Conservation (phyloP, 2,797 vertebrate genomes). For the Emydoidea blandingii region DNA sequence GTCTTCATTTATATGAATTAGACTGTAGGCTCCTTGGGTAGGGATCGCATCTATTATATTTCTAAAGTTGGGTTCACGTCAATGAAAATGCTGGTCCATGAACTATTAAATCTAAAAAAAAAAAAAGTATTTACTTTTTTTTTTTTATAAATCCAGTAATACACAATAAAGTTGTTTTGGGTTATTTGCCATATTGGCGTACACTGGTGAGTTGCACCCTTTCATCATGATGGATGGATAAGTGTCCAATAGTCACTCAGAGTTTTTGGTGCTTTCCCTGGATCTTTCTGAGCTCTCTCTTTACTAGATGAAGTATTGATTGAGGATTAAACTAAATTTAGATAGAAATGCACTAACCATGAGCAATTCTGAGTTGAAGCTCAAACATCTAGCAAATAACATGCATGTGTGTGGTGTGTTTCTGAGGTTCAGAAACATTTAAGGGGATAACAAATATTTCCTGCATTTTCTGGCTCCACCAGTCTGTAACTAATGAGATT, state of each 20-base stretch:
- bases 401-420: neutral
- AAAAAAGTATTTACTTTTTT: neutral
- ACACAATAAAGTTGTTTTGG: neutral
- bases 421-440: neutral
- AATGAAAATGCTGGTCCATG: neutral
- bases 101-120: neutral
- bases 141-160: neutral
- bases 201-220: neutral
- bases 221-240: neutral
- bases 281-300: neutral
- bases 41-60: neutral
- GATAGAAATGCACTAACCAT: neutral
- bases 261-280: neutral
- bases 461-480: neutral
- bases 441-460: neutral
- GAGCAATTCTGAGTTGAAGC: neutral
- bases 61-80: neutral
- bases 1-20: neutral
- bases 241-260: neutral
- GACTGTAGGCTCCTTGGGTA: neutral
- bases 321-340: neutral
- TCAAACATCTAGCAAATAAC: neutral
- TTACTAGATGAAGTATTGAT: neutral
- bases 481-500: neutral
- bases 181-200: neutral